Conservation (phyloP, 2,888 invertebrate genomes). For the Dasypolia templi region DNA sequence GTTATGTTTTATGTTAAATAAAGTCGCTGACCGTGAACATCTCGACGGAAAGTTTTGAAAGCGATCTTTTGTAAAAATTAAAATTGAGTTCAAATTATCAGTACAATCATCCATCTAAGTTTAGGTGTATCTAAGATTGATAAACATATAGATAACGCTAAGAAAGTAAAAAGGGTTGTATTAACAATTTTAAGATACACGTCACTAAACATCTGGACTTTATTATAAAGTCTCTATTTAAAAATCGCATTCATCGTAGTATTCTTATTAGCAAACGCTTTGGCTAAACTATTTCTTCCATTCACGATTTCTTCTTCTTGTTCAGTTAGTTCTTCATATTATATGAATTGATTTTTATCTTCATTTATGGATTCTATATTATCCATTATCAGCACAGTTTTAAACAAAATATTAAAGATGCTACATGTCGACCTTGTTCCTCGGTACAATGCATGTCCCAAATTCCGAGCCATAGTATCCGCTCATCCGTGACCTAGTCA, state of each 20-base stretch:
- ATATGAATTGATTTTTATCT: not conserved
- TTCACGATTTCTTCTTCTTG: constrained; percentile 11
- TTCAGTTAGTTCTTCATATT: not conserved
- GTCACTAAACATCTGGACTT: constrained; percentile 27
- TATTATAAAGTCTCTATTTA: constrained; percentile 28
- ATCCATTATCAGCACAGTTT: not conserved
- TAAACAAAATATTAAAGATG: constrained; percentile 10
- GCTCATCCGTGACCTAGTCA: constrained; percentile 55
- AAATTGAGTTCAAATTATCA: constrained; percentile 12
- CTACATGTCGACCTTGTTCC: constrained; percentile 29
- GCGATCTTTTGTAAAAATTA: constrained; percentile 8
- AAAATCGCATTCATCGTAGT: constrained; percentile 20
- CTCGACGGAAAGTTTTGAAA: not conserved
- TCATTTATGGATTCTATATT: not conserved
- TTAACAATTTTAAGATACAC: constrained; percentile 7
- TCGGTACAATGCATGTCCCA: constrained; percentile 56
- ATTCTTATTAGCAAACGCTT: constrained; percentile 7
- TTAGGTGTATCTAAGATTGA: constrained; percentile 39
- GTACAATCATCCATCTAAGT: constrained; percentile 10
- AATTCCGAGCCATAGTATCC: constrained; percentile 56
- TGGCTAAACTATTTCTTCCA: not conserved
- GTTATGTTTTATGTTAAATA: too few relatives aligned
- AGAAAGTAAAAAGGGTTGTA: constrained; percentile 18
- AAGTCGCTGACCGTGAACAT: not conserved
- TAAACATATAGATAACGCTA: constrained; percentile 16